These are phyloP conservation scores for Phthorimaea operculella DNA, from an alignment of 1,140 invertebrate species.

Conservation along the genomic window DNA sequence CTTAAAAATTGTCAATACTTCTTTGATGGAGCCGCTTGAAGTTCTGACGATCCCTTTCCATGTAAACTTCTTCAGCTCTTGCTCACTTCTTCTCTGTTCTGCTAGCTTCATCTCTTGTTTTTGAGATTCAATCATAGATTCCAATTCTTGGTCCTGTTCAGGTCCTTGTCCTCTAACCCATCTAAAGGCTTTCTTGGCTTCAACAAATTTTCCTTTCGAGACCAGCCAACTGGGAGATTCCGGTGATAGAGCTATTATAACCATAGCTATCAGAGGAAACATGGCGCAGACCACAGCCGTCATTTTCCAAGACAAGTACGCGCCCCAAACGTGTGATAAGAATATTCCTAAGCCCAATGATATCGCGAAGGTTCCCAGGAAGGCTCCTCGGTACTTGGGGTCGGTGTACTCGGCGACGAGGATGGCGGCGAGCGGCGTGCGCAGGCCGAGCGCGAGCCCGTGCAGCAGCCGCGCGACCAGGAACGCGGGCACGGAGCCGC, in stretches of 20 bases:
- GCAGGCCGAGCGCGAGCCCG: constrained; percentile 46
- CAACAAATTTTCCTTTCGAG: constrained; percentile 49
- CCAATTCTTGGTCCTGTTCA: constrained; percentile 41
- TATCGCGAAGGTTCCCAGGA: constrained; percentile 56
- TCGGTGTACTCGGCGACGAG: constrained; percentile 58
- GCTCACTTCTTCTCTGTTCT: constrained; percentile 15
- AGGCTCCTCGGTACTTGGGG: constrained; percentile 53
- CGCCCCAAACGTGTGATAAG: constrained; percentile 52
- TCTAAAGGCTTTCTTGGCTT: constrained; percentile 49
- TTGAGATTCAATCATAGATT: constrained; percentile 49
- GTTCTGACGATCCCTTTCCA: constrained; percentile 32
- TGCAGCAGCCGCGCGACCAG: constrained; percentile 47
- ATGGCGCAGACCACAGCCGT: constrained; percentile 47
- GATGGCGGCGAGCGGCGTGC: constrained; percentile 54
- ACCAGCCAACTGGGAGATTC: constrained; percentile 58
- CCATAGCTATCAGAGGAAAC: constrained; percentile 51
- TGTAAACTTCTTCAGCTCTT: constrained; percentile 22
- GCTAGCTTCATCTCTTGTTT: constrained; percentile 26
- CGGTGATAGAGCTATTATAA: constrained; percentile 53
- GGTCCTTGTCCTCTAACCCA: constrained; percentile 51
- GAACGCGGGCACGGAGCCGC: constrained; percentile 45
- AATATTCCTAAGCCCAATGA: constrained; percentile 54
- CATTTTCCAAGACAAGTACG: constrained; percentile 53
- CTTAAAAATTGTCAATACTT: constrained; percentile 48
- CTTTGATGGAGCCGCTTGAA: constrained; percentile 33